Percentiles rank a stretch among this genome's conserved stretches.
These are phyloP conservation scores for Lacanobia wlatinum DNA, from an alignment of 2,888 invertebrate genomes.

Conservation along the genomic window DNA sequence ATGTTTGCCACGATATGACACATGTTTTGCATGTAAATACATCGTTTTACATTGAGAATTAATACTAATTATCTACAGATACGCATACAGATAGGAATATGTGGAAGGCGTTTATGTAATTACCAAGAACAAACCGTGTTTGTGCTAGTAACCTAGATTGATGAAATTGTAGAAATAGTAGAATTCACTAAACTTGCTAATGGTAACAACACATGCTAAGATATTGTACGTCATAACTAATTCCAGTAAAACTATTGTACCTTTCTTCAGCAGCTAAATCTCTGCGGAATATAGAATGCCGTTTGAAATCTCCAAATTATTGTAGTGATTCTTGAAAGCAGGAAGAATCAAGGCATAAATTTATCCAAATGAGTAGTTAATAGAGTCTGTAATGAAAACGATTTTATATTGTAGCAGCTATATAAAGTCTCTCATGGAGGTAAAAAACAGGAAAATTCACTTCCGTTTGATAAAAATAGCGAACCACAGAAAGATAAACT, in stretches of 20 bases:
- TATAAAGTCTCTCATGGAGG: background rate
- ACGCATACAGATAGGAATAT: slow-evolving; percentile 26
- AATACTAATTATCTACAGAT: slow-evolving; percentile 40
- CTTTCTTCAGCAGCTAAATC: too few species aligned
- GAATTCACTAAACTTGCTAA: background rate
- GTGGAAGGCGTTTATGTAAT: slow-evolving; percentile 20
- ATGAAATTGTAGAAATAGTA: background rate
- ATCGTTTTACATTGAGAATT: slow-evolving; percentile 34
- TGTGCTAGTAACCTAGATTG: slow-evolving; percentile 31
- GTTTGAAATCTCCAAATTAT: too few species aligned
- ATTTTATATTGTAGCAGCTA: background rate
- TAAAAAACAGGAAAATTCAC: background rate
- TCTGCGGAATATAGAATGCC: too few species aligned
- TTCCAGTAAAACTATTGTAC: background rate
- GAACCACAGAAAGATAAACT: slow-evolving; percentile 17
- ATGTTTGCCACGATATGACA: slow-evolving; percentile 47
- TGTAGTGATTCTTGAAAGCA: background rate
- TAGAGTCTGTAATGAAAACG: background rate
- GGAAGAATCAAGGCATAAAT: background rate
- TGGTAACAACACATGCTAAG: background rate
- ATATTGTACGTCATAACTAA: background rate
- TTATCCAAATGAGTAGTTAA: background rate
- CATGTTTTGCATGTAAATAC: slow-evolving; percentile 47
- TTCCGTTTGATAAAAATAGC: slow-evolving; percentile 27
- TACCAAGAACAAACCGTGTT: slow-evolving; percentile 3